A percentile compares a stretch with the other conserved stretches of the same genome.
Conservation (phyloP, 2,797 vertebrate genomes). For the Eleutherodactylus coqui region DNA sequence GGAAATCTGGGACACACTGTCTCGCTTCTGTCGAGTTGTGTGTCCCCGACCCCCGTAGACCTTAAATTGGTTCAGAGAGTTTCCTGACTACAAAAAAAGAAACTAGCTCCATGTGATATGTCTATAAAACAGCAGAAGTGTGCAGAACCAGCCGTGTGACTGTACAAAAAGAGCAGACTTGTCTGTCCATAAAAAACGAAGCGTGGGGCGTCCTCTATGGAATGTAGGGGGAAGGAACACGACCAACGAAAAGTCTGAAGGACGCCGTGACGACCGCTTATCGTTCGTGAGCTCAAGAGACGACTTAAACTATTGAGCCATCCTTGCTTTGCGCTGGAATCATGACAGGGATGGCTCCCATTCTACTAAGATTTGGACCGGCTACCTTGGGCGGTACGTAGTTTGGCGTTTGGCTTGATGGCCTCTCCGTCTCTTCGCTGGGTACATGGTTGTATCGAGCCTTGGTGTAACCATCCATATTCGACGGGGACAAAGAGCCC, state of each 20-base stretch:
- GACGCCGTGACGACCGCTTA: background rate
- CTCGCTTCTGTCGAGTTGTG: background rate
- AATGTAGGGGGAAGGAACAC: constrained; percentile 28
- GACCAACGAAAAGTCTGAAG: constrained; percentile 30
- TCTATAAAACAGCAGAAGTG: background rate
- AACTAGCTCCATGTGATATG: background rate
- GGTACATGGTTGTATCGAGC: constrained; percentile 92
- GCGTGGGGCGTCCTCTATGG: background rate
- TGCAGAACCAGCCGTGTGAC: background rate
- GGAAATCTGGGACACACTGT: constrained; percentile 29
- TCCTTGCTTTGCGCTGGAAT: constrained; percentile 97
- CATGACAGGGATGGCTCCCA: constrained; percentile 97
- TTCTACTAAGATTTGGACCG: constrained; percentile 94
- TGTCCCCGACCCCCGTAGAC: background rate
- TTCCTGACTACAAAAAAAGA: background rate
- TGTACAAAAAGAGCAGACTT: background rate
- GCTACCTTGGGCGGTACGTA: constrained; percentile 83
- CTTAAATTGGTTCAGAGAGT: background rate
- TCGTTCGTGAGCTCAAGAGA: background rate
- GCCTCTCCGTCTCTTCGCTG: constrained; percentile 87
- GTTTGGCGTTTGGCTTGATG: constrained; percentile 79
- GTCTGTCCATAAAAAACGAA: background rate
- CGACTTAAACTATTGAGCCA: constrained; percentile 91
- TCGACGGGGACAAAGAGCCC: constrained; percentile 97
- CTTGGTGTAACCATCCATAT: constrained; percentile 91